Evolutionary conservation across 1,140 invertebrate genomes (phyloP).

Genomic region (Chelonus insularis): DNA sequence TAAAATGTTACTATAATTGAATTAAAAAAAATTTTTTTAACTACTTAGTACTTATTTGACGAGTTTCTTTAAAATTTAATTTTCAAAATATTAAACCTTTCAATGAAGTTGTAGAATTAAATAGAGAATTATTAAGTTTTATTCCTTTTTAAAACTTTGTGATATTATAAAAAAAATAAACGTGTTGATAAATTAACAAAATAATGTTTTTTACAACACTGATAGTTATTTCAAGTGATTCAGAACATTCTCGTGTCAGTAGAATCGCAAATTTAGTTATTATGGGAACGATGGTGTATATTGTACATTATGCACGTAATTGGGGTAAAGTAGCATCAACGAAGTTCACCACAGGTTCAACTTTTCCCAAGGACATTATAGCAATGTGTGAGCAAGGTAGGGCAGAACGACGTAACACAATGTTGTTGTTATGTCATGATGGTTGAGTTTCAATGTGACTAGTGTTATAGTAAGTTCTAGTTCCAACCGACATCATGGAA

Average conservation of each 20-base stretch:
- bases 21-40: too few species aligned
- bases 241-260: not conserved
- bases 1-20: too few species aligned
- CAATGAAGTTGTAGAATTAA: too few species aligned
- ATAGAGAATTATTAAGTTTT: too few species aligned
- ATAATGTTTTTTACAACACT: too few species aligned
- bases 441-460: constrained; percentile 7
- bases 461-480: not conserved
- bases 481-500: not conserved
- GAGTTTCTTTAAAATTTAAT: too few species aligned
- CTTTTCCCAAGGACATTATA: not conserved
- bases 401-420: not conserved
- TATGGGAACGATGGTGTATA: not conserved
- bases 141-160: too few species aligned
- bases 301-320: constrained; percentile 2
- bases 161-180: too few species aligned
- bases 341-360: constrained; percentile 3
- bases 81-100: too few species aligned
- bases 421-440: constrained; percentile 11
- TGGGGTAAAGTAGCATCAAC: not conserved
- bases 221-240: not conserved
- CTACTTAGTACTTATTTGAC: too few species aligned
- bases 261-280: not conserved
- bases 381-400: not conserved
- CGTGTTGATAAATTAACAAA: too few species aligned